Percentiles rank a stretch among this genome's conserved stretches.
Evolutionary conservation across 2,888 invertebrate species (phyloP).

Genomic region (Andrena hattorfiana): DNA sequence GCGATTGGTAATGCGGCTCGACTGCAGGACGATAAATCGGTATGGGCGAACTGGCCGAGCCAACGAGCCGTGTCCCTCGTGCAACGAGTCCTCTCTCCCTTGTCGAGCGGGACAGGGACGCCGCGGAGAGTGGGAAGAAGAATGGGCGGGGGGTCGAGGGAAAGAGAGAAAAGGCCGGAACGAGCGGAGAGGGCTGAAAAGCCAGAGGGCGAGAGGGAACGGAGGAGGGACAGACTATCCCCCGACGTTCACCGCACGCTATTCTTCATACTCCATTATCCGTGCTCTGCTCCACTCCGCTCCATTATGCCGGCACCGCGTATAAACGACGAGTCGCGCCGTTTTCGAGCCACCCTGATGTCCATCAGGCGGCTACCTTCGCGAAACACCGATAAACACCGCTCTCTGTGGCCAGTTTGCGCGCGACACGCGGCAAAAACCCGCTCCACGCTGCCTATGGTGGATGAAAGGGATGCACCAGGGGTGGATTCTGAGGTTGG

Average conservation of each 20-base stretch:
- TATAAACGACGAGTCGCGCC: conserved; percentile 78
- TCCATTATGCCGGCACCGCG: conserved; percentile 82
- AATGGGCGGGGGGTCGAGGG: conserved; percentile 34
- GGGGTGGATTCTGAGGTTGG: neutral
- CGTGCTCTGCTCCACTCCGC: conserved; percentile 81
- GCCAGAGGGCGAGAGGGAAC: conserved; percentile 27
- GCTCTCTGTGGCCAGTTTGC: conserved; percentile 35
- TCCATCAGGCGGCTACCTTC: conserved; percentile 68
- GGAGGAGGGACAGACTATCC: conserved; percentile 56
- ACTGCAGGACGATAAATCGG: conserved; percentile 79
- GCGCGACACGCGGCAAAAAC: conserved; percentile 29
- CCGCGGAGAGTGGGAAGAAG: conserved; percentile 32
- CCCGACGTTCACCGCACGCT: conserved; percentile 78
- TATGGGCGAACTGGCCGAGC: conserved; percentile 78
- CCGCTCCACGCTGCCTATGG: neutral
- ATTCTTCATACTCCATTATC: conserved; percentile 83
- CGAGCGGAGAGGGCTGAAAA: conserved; percentile 38
- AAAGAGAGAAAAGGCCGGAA: conserved; percentile 41
- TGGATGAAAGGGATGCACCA: neutral
- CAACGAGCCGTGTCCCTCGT: conserved; percentile 80
- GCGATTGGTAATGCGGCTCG: conserved; percentile 72
- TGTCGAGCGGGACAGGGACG: conserved; percentile 6
- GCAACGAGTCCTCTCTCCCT: conserved; percentile 25
- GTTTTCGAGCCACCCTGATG: conserved; percentile 68
- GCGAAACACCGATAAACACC: conserved; percentile 73